Percentiles rank a stretch among this genome's conserved stretches.
These are phyloP conservation scores for Teinopalpus imperialis DNA, from an alignment of 2,888 invertebrate species.

Conservation along the genomic window DNA sequence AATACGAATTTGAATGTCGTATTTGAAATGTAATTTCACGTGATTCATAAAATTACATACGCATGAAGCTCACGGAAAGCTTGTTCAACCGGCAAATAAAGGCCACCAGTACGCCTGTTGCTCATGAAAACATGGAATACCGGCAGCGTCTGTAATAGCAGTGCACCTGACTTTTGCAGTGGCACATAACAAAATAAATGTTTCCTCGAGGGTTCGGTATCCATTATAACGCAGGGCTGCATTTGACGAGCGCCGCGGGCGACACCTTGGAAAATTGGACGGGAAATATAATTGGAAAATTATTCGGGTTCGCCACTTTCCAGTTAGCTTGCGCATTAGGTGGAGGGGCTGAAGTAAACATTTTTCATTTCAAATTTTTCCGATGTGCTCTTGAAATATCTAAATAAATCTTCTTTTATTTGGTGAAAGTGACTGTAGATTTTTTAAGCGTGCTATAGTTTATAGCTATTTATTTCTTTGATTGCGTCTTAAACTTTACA, in stretches of 20 bases:
- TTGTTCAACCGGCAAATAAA: conserved; percentile 11
- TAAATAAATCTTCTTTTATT: too few species aligned
- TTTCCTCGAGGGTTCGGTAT: conserved; percentile 32
- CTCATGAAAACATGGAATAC: conserved; percentile 17
- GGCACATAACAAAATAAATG: conserved; percentile 44
- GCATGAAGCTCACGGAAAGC: conserved; percentile 14
- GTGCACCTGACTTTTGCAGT: conserved; percentile 52
- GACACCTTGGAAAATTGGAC: conserved; percentile 81
- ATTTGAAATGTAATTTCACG: conserved; percentile 5
- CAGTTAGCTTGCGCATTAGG: conserved; percentile 42
- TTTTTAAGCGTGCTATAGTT: too few species aligned
- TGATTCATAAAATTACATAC: neutral
- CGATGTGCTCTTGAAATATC: neutral
- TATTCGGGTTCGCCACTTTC: conserved; percentile 73
- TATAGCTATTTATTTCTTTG: too few species aligned
- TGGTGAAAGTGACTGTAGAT: too few species aligned
- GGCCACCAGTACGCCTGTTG: conserved; percentile 13
- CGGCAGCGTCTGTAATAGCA: conserved; percentile 36
- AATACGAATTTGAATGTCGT: too few species aligned
- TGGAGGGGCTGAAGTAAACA: conserved; percentile 28
- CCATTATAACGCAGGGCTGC: conserved; percentile 59
- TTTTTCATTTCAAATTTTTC: conserved; percentile 13
- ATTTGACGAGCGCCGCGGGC: conserved; percentile 78
- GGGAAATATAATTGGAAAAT: conserved; percentile 82
- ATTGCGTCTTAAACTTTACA: too few species aligned